Percentiles rank a stretch among this genome's conserved stretches.
Conservation (phyloP, 2,888 invertebrate species). For the Eristalis tenax region DNA sequence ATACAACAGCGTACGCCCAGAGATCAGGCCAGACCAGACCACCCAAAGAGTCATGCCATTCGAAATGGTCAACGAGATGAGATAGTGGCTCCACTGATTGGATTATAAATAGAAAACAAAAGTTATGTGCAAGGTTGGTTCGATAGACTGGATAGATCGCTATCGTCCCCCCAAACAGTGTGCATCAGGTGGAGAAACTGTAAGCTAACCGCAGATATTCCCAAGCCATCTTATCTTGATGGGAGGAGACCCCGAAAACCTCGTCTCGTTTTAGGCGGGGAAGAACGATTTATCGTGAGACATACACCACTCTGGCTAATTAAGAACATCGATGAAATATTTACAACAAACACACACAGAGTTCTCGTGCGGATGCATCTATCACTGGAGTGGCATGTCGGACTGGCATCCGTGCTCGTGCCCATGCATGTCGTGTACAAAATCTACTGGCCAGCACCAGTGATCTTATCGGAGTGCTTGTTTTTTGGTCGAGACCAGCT, state of each 20-base stretch:
- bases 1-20: conserved; percentile 7
- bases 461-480: conserved; percentile 47
- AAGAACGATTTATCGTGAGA: conserved; percentile 30
- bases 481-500: conserved; percentile 24
- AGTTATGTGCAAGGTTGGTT: conserved; percentile 47
- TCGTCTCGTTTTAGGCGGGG: not conserved
- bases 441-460: not conserved
- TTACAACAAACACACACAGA: conserved; percentile 20
- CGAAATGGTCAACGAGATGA: conserved; percentile 54
- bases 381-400: conserved; percentile 3
- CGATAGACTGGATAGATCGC: conserved; percentile 55
- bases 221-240: conserved; percentile 63
- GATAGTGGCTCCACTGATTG: conserved; percentile 61
- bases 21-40: conserved; percentile 23
- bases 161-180: conserved; percentile 29
- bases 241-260: conserved; percentile 8
- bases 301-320: conserved; percentile 52
- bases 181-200: conserved; percentile 51
- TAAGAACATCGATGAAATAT: conserved; percentile 64
- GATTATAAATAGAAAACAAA: conserved; percentile 71
- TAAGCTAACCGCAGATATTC: conserved; percentile 37
- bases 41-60: conserved; percentile 52
- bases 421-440: not conserved
- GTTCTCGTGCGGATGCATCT: conserved; percentile 1
- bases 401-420: not conserved